Conservation (phyloP, 2,797 vertebrate species). For the Clarias platycephalus region DNA sequence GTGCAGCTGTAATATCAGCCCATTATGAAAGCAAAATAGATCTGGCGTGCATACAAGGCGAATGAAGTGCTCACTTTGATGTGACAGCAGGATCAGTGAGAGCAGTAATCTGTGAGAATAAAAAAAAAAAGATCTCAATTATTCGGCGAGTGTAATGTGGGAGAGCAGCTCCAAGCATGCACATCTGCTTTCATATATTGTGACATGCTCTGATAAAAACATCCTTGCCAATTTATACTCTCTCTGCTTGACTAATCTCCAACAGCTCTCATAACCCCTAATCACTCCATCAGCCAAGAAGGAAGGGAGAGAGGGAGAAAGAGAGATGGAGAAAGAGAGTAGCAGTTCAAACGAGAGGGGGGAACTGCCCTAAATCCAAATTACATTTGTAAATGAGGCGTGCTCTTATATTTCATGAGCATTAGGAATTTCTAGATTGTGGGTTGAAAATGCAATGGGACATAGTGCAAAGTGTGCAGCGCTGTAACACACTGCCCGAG, state of each 20-base stretch:
- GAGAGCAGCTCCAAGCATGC: constrained; percentile 84
- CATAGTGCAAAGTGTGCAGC: constrained; percentile 41
- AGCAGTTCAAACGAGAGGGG: constrained; percentile 81
- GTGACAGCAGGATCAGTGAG: constrained; percentile 88
- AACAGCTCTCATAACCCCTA: constrained; percentile 84
- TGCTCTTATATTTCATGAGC: constrained; percentile 77
- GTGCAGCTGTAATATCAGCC: constrained; percentile 88
- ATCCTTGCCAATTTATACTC: constrained; percentile 92
- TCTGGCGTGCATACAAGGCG: constrained; percentile 89
- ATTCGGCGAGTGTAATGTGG: constrained; percentile 85
- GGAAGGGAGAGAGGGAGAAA: constrained; percentile 43
- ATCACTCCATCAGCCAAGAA: constrained; percentile 85
- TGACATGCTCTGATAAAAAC: constrained; percentile 90
- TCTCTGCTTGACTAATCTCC: constrained; percentile 88
- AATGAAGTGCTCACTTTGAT: constrained; percentile 88
- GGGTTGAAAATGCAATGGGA: constrained; percentile 66
- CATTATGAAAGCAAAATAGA: constrained; percentile 94
- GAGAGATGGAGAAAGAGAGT: constrained; percentile 63
- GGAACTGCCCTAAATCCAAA: constrained; percentile 81
- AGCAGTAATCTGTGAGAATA: constrained; percentile 85
- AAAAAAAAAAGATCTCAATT: constrained; percentile 84
- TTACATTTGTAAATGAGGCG: constrained; percentile 90
- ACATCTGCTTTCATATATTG: constrained; percentile 84
- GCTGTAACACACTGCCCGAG: constrained; percentile 31
- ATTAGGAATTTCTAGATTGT: constrained; percentile 74